These are phyloP conservation scores for Bilobella aurantiaca DNA, from an alignment of 1,140 invertebrate genomes.

Conservation along the genomic window DNA sequence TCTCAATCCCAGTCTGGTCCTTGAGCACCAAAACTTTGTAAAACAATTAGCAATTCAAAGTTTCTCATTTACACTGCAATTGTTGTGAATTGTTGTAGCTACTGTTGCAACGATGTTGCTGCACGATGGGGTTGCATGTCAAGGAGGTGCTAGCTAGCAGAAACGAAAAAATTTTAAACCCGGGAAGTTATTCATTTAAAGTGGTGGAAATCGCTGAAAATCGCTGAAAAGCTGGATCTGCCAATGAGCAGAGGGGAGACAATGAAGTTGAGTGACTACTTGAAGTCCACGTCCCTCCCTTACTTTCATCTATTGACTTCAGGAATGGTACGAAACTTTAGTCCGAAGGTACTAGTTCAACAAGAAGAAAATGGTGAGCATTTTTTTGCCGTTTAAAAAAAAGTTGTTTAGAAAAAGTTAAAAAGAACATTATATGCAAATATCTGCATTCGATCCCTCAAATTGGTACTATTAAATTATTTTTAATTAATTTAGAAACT, in stretches of 20 bases:
- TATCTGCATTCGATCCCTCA: too few species aligned
- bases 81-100: too few species aligned
- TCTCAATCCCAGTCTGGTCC: too few species aligned
- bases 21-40: background rate
- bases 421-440: background rate
- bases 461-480: too few species aligned
- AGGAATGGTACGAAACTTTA: conserved; percentile 2
- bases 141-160: too few species aligned
- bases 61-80: too few species aligned
- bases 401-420: background rate
- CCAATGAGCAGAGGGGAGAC: background rate
- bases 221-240: background rate
- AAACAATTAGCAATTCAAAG: background rate
- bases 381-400: background rate
- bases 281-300: background rate
- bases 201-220: background rate
- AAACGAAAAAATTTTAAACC: too few species aligned
- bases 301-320: conserved; percentile 7
- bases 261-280: conserved; percentile 6
- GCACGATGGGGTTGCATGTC: too few species aligned
- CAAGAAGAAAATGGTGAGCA: background rate
- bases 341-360: conserved; percentile 1
- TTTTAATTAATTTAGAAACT: too few species aligned
- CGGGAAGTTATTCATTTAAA: too few species aligned
- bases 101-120: too few species aligned